Base-by-base conservation (phyloP, 2,888 invertebrate species). In the Exephanes ischioxanthus region DNA sequence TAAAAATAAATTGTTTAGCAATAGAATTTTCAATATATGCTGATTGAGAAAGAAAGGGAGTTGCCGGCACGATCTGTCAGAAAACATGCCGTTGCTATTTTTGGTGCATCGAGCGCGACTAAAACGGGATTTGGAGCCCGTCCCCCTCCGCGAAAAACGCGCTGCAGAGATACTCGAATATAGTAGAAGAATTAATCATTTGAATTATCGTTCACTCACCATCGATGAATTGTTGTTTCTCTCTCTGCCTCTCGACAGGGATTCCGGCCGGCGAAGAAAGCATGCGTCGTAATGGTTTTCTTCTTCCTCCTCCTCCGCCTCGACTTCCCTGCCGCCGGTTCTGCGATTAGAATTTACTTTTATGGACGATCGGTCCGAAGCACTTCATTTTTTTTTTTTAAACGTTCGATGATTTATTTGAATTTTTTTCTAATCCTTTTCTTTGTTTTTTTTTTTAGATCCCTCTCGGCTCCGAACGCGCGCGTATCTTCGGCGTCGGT, bases 281-380 rank as follows among this genome's bases (percentile, higher is more conserved):
- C 89, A 88, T 87, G 87, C 88, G 88, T 89, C 87, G 83, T 88
- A 87, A 86, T 86, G 83, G 33, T 95, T 94, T 88, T 96, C 95
- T 0, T 95, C 95, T 2, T 95, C 95, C 73, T 96, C 95, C 77
- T 91, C 91, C 53, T 91, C 91, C 86, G 94, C 94, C 83, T 94
- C 92, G 26, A 96, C 95, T 33, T 95, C 95, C 88, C 95, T 95
- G 14, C 95, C 95, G 80, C 96, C 96, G 80, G 71, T 83, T 66
- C 87, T 87, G 61, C 58, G 75, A 85, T 84, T 72, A 83, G 51
- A 87, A 83, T 53, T 81, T 79, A 67, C 45, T 66, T 70, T 75
- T 67, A 71, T 37, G 16, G 26, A 80, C 1, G 16, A 6, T 16
- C n/a, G n/a, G 45, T 26, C 19, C 14, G 7, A 2, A 3, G 14